Evolutionary conservation across 1,140 invertebrate genomes (phyloP).

Genomic region (Heliconius nattereri): DNA sequence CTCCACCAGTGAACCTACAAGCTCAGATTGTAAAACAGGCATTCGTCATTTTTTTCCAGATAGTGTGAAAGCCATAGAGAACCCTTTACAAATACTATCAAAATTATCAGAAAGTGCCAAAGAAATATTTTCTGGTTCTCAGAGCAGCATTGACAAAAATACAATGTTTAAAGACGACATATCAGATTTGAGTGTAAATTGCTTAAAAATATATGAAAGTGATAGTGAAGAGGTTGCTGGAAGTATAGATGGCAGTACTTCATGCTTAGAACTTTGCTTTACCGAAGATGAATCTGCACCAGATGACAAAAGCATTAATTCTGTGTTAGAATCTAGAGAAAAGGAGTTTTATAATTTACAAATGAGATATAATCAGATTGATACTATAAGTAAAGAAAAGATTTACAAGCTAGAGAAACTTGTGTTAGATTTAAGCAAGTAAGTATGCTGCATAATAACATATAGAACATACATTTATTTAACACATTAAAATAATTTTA

Average conservation of each 20-base stretch:
- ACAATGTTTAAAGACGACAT: slow-evolving; percentile 66
- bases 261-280: slow-evolving; percentile 77
- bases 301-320: slow-evolving; percentile 62
- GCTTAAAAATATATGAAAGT: slow-evolving; percentile 76
- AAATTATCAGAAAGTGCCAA: slow-evolving; percentile 78
- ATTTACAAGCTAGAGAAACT: slow-evolving; percentile 75
- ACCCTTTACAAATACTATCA: slow-evolving; percentile 73
- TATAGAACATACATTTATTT: background rate
- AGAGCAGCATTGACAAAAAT: slow-evolving; percentile 69
- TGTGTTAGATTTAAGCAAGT: slow-evolving; percentile 76
- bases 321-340: slow-evolving; percentile 65
- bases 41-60: slow-evolving; percentile 77
- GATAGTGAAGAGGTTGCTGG: slow-evolving; percentile 76
- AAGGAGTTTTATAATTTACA: slow-evolving; percentile 73
- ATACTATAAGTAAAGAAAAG: slow-evolving; percentile 71
- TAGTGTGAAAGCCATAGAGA: slow-evolving; percentile 71
- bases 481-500: background rate
- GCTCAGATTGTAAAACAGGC: slow-evolving; percentile 66
- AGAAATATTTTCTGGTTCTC: slow-evolving; percentile 77
- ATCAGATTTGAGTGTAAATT: slow-evolving; percentile 73
- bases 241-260: slow-evolving; percentile 75
- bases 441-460: slow-evolving; percentile 36
- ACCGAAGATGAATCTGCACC: slow-evolving; percentile 70
- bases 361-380: slow-evolving; percentile 70
- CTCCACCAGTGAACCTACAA: slow-evolving; percentile 73